phyloP scores from a whole-genome alignment of 2,797 vertebrate species.

The Propithecus perrieri region DNA sequence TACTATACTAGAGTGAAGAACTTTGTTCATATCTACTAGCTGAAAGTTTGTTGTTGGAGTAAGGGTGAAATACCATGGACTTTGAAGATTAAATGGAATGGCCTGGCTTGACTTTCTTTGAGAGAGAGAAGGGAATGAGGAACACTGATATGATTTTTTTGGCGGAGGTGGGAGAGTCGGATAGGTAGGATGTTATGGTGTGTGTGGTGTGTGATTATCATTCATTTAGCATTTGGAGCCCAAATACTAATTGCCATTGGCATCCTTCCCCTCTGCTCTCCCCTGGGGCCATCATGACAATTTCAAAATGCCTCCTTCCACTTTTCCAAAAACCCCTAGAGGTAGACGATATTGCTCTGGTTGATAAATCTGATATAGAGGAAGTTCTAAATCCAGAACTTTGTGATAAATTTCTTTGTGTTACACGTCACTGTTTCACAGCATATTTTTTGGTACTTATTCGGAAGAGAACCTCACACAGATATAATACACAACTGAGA shows the following conservation, averaged over 20 bases:
- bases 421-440: background rate
- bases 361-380: conserved; percentile 3
- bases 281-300: background rate
- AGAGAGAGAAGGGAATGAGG: background rate
- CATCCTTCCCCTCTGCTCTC: background rate
- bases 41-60: background rate
- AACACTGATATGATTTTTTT: background rate
- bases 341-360: background rate
- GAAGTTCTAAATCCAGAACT: background rate
- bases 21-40: background rate
- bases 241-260: background rate
- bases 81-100: background rate
- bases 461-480: conserved; percentile 19
- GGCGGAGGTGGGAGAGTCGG: background rate
- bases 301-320: background rate
- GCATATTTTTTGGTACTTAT: background rate
- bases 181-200: background rate
- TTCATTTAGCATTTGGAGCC: background rate
- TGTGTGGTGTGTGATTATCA: background rate
- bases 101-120: background rate
- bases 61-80: background rate
- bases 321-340: background rate
- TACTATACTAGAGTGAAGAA: background rate
- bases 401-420: background rate
- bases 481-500: background rate